Base-by-base conservation (phyloP, 2,797 vertebrate species). In the Hozukius guyotensis region DNA sequence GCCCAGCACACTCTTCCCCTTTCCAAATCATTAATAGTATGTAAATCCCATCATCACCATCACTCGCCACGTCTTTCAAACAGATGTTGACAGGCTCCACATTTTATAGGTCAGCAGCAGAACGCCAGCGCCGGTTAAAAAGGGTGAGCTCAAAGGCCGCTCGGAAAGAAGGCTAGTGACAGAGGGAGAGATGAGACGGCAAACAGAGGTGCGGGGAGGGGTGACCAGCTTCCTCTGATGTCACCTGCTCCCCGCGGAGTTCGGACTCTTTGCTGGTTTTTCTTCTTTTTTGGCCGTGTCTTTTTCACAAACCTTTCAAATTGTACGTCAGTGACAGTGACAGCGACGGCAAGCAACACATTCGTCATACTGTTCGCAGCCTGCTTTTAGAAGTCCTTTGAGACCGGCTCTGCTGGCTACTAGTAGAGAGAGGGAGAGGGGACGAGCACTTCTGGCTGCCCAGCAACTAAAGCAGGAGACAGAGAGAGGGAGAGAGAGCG, bases 1-100 rank as follows among this genome's bases (percentile, higher is more conserved):
- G 46, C 67, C 63, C 77, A 31, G 49, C 75, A 56, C 59, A 73
- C 65, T 34, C 74, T 38, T 79, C 78, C 78, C 70, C 62, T 86
- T 87, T 82, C 82, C 84, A 65, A 88, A 85, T 89, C 91, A 90
- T 91, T 93, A 94, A 93, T 87, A 88, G 84, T 80, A 93, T 94
- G 91, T 89, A 93, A 94, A 94, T 94, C 85, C 89, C 82, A 87
- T 91, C 92, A 74, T 81, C 78, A 14, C 85, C 81, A 82, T 85
- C 80, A 62, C 87, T 88, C 29, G 86, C 67, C 25, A n/a, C 75
- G 89, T 86, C 87, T 90, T 88, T 79, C 86, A 80, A 80, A 92
- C 90, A 90, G 83, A 92, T 93, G 93, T 90, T 90, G 92, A 93
- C 89, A 91, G 87, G 76, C 83, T 84, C 77, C 81, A 78, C 83